Evolutionary conservation across 2,888 invertebrate species (phyloP).

Genomic region (Standfussiana lucernea): DNA sequence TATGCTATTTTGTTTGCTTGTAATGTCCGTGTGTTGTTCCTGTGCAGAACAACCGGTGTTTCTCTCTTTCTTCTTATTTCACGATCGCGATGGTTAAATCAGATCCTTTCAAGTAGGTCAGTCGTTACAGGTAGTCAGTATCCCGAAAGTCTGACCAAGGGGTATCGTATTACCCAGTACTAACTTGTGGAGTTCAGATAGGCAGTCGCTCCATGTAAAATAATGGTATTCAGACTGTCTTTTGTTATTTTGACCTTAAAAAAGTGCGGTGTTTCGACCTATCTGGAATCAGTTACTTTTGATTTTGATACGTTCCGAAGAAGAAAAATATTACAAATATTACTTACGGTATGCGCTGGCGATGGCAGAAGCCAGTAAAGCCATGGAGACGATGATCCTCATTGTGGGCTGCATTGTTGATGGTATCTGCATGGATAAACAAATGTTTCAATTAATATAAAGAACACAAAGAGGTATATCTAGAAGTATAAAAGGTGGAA

Average conservation of each 20-base stretch:
- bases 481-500: too few relatives aligned
- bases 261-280: not conserved
- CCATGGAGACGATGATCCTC: constrained; percentile 76
- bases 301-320: not conserved
- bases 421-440: constrained; percentile 66
- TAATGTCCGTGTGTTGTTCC: not conserved
- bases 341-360: constrained; percentile 83
- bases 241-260: not conserved
- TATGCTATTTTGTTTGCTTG: too few relatives aligned
- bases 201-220: too few relatives aligned
- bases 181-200: too few relatives aligned
- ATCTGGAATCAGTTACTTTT: not conserved
- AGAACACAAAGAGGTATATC: not conserved
- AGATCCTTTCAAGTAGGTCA: too few relatives aligned
- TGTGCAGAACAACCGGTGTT: not conserved
- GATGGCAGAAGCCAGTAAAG: constrained; percentile 79
- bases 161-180: too few relatives aligned
- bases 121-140: too few relatives aligned
- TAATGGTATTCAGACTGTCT: too few relatives aligned
- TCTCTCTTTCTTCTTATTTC: not conserved
- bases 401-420: constrained; percentile 80
- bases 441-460: not conserved
- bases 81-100: too few relatives aligned
- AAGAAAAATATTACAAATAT: not conserved
- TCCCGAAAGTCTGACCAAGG: too few relatives aligned